Evolutionary conservation across 2,113 vertebrate species (phyloP).

Genomic region (Muntiacus reevesi): DNA sequence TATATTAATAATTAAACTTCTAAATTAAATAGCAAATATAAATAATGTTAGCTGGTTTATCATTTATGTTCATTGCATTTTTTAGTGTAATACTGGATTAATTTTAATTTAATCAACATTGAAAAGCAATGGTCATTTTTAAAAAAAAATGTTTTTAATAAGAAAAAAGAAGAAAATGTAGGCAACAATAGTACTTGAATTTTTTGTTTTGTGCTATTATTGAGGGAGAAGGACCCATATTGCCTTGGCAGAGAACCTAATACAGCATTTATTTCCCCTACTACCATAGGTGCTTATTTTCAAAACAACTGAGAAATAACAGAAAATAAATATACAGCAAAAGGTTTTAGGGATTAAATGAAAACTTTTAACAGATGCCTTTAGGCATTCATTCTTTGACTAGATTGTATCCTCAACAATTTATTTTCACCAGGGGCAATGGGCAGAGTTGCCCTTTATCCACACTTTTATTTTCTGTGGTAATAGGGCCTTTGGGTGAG

Average conservation of each 20-base stretch:
- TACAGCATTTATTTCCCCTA: background rate
- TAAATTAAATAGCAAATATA: conserved; percentile 15
- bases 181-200: background rate
- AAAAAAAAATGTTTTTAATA: background rate
- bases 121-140: background rate
- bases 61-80: conserved; percentile 33
- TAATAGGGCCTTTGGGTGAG: conserved; percentile 43
- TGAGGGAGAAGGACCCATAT: background rate
- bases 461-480: conserved; percentile 42
- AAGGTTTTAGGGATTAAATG: conserved; percentile 30
- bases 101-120: conserved; percentile 36
- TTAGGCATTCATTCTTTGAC: background rate
- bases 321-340: conserved; percentile 31
- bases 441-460: conserved; percentile 15
- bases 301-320: conserved; percentile 41
- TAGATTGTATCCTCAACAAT: background rate
- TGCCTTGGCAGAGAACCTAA: background rate
- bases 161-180: background rate
- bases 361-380: conserved; percentile 31
- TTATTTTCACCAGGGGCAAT: conserved; percentile 31
- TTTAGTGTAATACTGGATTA: background rate
- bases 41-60: conserved; percentile 25
- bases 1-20: conserved; percentile 29
- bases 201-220: background rate
- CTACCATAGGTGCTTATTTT: background rate